Base-by-base conservation (phyloP, 2,888 invertebrate species). In the Clepsis dumicolana region DNA sequence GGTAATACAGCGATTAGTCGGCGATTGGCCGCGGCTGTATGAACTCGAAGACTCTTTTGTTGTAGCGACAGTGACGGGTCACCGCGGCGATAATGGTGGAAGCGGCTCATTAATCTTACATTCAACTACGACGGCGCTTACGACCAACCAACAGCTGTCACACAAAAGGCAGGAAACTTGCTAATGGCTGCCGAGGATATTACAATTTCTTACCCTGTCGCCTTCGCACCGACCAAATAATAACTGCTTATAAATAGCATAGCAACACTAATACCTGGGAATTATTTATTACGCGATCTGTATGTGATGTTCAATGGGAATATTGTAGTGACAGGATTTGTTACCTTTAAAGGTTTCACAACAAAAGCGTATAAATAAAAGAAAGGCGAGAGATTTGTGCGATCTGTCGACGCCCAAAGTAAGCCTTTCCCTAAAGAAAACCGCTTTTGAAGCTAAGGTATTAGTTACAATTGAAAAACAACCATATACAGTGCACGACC, bases 71-170 rank as follows among this genome's bases (percentile, higher is more conserved):
- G 79, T 83, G 87, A 85, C 87, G 83, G 83, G 83, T 79, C 83
- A 86, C 86, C 80, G 82, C 75, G 76, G 79, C 77, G 76, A 81
- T 82, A 85, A 86, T 85, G 83, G 79, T 77, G 78, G 80, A 77
- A 79, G 74, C 71, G 75, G 74, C 77, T 85, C 91, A 91, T 92
- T 89, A 91, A 91, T 91, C 91, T 89, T 90, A 84, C 84, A 88
- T 89, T 90, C 90, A 89, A 85, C 86, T 84, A 85, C 81, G 79
- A 75, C 81, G 65, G 48, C 67, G 57, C 63, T 67, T 62, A 56
- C 78, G 76, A 79, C 77, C 77, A 74, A 75, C 81, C 74, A 73
- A 73, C 80, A 79, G 72, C 74, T 70, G 66, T 71, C 78, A 75
- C 81, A 78, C 87, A 89, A 89, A 83, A 78, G 81, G 77, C 83